A percentile compares a stretch with the other conserved stretches of the same genome.
These are phyloP conservation scores for Ptyas mucosa DNA, from an alignment of 2,113 vertebrate species.

Conservation along the genomic window DNA sequence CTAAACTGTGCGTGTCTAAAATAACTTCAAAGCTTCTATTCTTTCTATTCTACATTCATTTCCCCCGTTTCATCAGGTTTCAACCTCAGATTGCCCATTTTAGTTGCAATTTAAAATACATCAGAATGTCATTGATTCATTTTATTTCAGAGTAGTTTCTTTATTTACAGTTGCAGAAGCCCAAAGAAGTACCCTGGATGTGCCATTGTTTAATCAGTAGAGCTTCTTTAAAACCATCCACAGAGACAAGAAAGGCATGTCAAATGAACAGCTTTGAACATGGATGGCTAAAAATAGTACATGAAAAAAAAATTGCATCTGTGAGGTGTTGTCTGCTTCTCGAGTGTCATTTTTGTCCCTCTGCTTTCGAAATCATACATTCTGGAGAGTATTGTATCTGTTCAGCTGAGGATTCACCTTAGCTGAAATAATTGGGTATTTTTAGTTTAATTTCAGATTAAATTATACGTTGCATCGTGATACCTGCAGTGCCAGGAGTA, in stretches of 20 bases:
- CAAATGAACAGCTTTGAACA: neutral
- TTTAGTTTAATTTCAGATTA: conserved; percentile 10
- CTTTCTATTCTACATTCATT: neutral
- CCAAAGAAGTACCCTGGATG: neutral
- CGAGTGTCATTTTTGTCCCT: neutral
- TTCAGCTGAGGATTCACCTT: neutral
- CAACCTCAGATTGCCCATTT: neutral
- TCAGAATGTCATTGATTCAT: neutral
- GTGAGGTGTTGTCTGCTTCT: neutral
- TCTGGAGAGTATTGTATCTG: neutral
- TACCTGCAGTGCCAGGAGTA: neutral
- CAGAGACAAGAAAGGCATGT: neutral
- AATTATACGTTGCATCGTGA: neutral
- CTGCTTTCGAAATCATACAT: neutral
- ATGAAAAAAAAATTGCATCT: neutral
- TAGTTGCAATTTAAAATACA: neutral
- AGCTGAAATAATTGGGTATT: neutral
- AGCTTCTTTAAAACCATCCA: neutral
- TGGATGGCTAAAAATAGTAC: neutral
- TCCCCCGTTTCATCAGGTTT: neutral
- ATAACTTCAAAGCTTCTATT: neutral
- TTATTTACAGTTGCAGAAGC: neutral
- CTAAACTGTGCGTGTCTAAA: neutral
- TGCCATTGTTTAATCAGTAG: neutral
- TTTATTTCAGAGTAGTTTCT: neutral